phyloP scores from a whole-genome alignment of 2,113 vertebrate species.

The Galemys pyrenaicus region DNA sequence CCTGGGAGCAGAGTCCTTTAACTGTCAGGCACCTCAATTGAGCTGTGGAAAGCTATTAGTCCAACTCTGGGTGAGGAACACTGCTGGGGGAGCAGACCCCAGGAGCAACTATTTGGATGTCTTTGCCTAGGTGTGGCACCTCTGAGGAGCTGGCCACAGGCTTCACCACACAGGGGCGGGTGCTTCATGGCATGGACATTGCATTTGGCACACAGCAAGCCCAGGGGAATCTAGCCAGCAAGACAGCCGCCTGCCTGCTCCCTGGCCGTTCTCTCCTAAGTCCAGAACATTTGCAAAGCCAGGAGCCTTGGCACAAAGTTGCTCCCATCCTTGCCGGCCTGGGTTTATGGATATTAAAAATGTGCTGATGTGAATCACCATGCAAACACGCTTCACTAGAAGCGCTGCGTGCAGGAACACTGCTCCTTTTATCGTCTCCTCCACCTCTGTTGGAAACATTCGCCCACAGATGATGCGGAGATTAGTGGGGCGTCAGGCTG shows the following conservation, averaged over 20 bases:
- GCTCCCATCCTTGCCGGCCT: constrained; percentile 28
- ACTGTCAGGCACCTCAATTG: not conserved
- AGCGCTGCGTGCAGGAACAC: constrained; percentile 35
- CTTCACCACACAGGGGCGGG: not conserved
- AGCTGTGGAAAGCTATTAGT: not conserved
- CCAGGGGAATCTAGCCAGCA: constrained; percentile 26
- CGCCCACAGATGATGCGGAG: constrained; percentile 74
- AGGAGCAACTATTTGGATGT: not conserved
- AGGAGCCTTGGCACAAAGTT: constrained; percentile 52
- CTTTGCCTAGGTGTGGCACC: not conserved
- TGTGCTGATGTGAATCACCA: constrained; percentile 60
- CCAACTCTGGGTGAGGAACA: not conserved
- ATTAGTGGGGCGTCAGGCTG: constrained; percentile 75
- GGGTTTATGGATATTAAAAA: constrained; percentile 77
- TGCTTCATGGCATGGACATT: not conserved
- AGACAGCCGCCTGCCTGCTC: constrained; percentile 3
- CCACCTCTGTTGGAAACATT: constrained; percentile 68
- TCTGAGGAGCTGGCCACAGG: not conserved
- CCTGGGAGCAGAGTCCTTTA: not conserved
- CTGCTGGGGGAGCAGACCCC: not conserved
- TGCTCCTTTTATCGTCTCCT: constrained; percentile 72
- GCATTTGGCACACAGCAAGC: constrained; percentile 12
- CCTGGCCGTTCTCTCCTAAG: not conserved
- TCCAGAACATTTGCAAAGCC: constrained; percentile 62
- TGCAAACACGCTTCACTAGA: constrained; percentile 71